Percentiles rank a stretch among this genome's conserved stretches.
Evolutionary conservation across 2,797 vertebrate genomes (phyloP).

Genomic region (Morus bassanus): DNA sequence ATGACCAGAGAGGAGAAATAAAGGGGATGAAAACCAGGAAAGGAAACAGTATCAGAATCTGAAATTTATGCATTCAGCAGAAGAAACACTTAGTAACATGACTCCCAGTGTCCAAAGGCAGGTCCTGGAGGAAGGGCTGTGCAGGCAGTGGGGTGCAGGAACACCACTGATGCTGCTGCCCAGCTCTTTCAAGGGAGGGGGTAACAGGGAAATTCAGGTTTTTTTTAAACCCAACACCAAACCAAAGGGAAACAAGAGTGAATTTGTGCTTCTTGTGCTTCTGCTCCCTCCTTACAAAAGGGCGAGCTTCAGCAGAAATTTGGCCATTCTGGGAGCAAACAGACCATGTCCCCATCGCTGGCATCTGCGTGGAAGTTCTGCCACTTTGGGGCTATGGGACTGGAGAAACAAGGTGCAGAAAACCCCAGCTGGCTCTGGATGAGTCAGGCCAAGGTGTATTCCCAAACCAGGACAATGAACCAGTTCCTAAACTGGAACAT

Average conservation of each 20-base stretch:
- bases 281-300: background rate
- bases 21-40: background rate
- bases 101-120: background rate
- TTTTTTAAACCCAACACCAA: background rate
- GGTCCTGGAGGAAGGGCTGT: background rate
- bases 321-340: background rate
- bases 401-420: background rate
- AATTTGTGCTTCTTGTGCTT: background rate
- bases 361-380: rapidly evolving
- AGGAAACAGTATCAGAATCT: background rate
- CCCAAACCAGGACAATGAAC: background rate
- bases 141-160: background rate
- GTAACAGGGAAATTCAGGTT: background rate
- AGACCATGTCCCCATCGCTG: rapidly evolving
- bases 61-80: background rate
- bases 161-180: background rate
- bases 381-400: background rate
- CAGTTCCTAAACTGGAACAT: background rate
- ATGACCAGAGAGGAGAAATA: background rate
- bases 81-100: background rate
- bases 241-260: background rate
- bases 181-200: background rate
- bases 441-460: background rate
- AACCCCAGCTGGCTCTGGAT: background rate
- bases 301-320: background rate